Conservation (phyloP, 1,140 invertebrate species). For the Drosophila nikananu region DNA sequence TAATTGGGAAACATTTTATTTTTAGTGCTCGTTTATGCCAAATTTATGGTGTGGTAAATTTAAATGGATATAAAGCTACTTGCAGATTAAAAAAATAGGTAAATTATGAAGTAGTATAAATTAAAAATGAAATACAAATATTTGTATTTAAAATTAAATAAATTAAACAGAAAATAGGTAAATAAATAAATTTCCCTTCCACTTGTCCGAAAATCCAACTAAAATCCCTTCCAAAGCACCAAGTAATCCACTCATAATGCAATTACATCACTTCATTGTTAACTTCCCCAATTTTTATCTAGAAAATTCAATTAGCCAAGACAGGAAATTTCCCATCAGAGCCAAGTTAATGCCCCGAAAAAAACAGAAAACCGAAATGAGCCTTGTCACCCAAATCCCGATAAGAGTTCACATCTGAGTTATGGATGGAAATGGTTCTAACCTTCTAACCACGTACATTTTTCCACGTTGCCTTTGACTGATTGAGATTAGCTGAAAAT, state of each 20-base stretch:
- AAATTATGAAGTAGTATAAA: background rate
- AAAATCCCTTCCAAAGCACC: background rate
- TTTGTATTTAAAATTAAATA: background rate
- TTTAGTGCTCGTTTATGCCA: constrained; percentile 8
- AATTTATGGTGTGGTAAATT: background rate
- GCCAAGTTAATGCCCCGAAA: constrained; percentile 17
- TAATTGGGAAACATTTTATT: constrained; percentile 8
- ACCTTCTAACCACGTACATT: constrained; percentile 4
- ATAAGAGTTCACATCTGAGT: constrained; percentile 47
- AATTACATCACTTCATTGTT: constrained; percentile 33
- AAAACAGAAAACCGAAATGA: constrained; percentile 22
- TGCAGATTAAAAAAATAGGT: background rate
- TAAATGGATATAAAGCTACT: background rate
- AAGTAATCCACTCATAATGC: background rate
- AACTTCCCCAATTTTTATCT: constrained; percentile 6
- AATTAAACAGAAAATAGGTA: background rate
- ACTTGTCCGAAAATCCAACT: background rate
- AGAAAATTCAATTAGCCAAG: constrained; percentile 37
- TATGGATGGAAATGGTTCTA: constrained; percentile 25
- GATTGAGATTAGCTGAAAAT: constrained; percentile 71
- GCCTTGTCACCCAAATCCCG: constrained; percentile 49
- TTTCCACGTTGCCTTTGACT: constrained; percentile 41
- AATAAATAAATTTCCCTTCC: background rate
- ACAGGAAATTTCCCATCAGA: constrained; percentile 21
- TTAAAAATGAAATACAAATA: background rate